Evolutionary conservation across 2,888 invertebrate species (phyloP).

Genomic region (Lepidonotus clava): DNA sequence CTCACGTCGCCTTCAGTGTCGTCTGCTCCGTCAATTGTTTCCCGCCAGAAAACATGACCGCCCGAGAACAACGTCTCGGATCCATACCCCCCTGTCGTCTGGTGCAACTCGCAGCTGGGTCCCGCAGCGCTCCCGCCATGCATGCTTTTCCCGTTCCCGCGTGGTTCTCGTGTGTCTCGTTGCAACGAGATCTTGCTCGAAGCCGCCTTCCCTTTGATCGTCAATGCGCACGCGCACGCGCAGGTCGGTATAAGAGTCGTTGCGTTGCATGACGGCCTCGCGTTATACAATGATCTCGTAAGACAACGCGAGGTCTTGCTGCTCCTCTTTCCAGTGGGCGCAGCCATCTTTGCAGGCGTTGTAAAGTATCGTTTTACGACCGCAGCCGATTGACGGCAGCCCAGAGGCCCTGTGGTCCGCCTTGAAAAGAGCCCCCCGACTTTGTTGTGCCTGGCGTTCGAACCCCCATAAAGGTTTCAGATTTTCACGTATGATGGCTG

Average conservation of each 20-base stretch:
- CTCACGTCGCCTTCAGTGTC: not conserved
- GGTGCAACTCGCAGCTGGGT: constrained; percentile 23
- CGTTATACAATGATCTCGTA: constrained; percentile 28
- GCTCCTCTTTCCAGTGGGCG: not conserved
- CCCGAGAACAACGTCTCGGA: constrained; percentile 14
- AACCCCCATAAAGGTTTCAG: constrained; percentile 14
- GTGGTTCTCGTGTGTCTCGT: not conserved
- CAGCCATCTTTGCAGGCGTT: constrained; percentile 9
- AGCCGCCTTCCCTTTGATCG: constrained; percentile 2
- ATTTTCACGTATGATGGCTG: not conserved
- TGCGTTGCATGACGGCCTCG: not conserved
- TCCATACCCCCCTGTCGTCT: not conserved
- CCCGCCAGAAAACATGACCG: constrained; percentile 5
- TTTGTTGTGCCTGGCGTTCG: constrained; percentile 6
- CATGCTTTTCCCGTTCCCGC: not conserved
- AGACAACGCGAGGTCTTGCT: not conserved
- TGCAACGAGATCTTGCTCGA: constrained; percentile 11
- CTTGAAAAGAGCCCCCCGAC: not conserved
- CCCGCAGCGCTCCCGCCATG: not conserved
- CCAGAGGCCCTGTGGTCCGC: not conserved
- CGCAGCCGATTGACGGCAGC: constrained; percentile 9
- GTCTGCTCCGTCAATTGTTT: not conserved
- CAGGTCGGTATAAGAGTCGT: not conserved
- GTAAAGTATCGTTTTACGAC: not conserved
- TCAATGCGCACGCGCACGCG: not conserved